phyloP scores from a whole-genome alignment of 2,888 invertebrate genomes.

The Thymelicus acteon region DNA sequence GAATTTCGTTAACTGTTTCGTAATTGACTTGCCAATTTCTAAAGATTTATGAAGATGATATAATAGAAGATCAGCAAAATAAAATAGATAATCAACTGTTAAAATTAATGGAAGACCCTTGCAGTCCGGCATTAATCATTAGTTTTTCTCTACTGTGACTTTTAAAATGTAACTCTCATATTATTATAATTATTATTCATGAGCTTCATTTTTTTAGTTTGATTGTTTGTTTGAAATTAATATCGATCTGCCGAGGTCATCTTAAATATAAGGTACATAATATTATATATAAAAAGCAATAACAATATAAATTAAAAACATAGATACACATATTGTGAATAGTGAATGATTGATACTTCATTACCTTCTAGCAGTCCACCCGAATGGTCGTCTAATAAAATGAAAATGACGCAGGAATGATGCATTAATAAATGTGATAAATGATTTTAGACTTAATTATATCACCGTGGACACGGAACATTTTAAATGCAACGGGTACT shows the following conservation, averaged over 20 bases:
- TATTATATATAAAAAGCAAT: neutral
- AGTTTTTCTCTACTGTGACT: too few relatives aligned
- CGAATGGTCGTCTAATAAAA: slow-evolving; percentile 31
- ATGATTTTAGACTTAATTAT: too few relatives aligned
- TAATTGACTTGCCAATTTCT: neutral
- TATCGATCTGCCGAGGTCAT: slow-evolving; percentile 1
- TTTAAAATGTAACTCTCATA: too few relatives aligned
- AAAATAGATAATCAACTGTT: neutral
- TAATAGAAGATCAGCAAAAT: slow-evolving; percentile 1
- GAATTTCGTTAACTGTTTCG: neutral
- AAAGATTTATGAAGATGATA: neutral
- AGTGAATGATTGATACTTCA: slow-evolving; percentile 22
- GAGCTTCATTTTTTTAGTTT: neutral
- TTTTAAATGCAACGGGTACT: too few relatives aligned
- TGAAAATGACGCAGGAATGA: slow-evolving; percentile 29
- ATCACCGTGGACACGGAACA: too few relatives aligned
- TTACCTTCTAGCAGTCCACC: slow-evolving; percentile 30
- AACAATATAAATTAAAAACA: neutral
- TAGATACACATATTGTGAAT: slow-evolving; percentile 2
- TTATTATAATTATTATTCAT: too few relatives aligned
- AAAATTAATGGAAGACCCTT: too few relatives aligned
- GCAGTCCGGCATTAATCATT: neutral
- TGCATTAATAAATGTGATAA: neutral
- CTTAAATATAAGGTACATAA: too few relatives aligned
- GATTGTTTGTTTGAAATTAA: neutral